These are phyloP conservation scores for Leptinotarsa juncta DNA, from an alignment of 2,888 invertebrate genomes.

Conservation along the genomic window DNA sequence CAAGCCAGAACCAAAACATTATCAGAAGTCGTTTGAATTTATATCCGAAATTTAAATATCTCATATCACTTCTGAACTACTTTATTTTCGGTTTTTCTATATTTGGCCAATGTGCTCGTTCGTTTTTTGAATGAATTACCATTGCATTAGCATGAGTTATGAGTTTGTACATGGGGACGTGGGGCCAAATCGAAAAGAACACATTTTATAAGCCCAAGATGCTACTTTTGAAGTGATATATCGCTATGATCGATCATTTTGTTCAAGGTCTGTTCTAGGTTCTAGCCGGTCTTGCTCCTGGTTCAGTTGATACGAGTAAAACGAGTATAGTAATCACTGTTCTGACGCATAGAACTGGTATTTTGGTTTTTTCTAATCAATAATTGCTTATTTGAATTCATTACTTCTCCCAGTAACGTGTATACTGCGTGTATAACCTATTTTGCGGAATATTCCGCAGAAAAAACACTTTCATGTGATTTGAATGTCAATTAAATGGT, in stretches of 20 bases:
- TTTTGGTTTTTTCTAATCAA: background rate
- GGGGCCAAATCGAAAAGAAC: background rate
- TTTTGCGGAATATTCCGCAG: background rate
- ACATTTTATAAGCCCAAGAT: background rate
- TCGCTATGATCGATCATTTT: slow-evolving; percentile 2
- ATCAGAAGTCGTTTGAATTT: slow-evolving; percentile 17
- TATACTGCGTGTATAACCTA: background rate
- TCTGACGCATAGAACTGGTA: slow-evolving; percentile 20
- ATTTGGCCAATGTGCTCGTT: slow-evolving; percentile 27
- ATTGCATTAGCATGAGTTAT: slow-evolving; percentile 10
- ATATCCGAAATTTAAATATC: slow-evolving; percentile 25
- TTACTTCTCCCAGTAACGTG: background rate
- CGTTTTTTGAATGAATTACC: slow-evolving; percentile 26
- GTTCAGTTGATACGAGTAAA: slow-evolving; percentile 1
- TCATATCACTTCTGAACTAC: slow-evolving; percentile 31
- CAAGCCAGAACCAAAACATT: slow-evolving; percentile 8
- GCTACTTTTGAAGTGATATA: background rate
- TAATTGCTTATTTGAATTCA: slow-evolving; percentile 5
- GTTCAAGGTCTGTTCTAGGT: slow-evolving; percentile 19
- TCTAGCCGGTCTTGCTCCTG: slow-evolving; percentile 1
- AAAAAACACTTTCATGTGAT: too few species aligned
- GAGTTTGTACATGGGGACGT: slow-evolving; percentile 2
- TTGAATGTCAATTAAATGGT: too few species aligned
- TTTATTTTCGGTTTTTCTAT: slow-evolving; percentile 30
- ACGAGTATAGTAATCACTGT: slow-evolving; percentile 9